Evolutionary conservation across 2,888 invertebrate species (phyloP).

Genomic region (Cheilosia grossa): DNA sequence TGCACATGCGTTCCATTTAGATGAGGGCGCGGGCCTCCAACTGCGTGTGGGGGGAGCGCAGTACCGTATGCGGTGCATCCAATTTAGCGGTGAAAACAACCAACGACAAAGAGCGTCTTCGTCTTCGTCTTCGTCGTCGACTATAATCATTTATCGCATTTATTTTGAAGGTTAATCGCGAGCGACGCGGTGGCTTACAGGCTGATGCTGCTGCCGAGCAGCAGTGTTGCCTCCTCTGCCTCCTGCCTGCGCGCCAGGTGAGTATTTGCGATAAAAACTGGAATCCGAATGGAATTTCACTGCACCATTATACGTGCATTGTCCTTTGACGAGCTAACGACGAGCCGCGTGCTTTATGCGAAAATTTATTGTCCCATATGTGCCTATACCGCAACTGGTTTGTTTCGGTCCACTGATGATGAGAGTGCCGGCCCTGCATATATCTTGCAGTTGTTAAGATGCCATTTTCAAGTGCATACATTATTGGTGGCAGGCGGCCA

Average conservation of each 20-base stretch:
- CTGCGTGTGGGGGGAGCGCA: not conserved
- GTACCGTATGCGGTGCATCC: constrained; percentile 36
- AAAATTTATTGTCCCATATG: constrained; percentile 74
- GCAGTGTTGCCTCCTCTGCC: not conserved
- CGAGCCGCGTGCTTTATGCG: constrained; percentile 75
- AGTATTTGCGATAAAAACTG: constrained; percentile 70
- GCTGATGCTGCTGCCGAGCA: constrained; percentile 18
- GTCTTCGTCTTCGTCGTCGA: not conserved
- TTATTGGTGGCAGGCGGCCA: constrained; percentile 29
- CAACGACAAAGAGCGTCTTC: constrained; percentile 66
- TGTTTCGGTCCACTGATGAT: constrained; percentile 26
- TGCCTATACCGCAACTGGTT: constrained; percentile 61
- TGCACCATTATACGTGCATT: constrained; percentile 73
- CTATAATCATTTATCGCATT: constrained; percentile 74
- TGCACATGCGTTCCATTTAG: constrained; percentile 68
- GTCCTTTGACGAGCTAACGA: constrained; percentile 74
- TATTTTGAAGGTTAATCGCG: constrained; percentile 74
- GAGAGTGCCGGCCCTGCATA: constrained; percentile 28
- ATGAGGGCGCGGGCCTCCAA: constrained; percentile 1
- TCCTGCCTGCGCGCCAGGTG: constrained; percentile 64
- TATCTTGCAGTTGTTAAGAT: constrained; percentile 58
- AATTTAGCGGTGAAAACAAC: constrained; percentile 71
- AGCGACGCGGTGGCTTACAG: constrained; percentile 64
- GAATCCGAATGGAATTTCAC: constrained; percentile 67
- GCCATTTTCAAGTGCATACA: constrained; percentile 67